Evolutionary conservation across 2,797 vertebrate species (phyloP), one percentile per base, ranked within the genome.

Genomic region (Chaetodon trifasciatus): DNA sequence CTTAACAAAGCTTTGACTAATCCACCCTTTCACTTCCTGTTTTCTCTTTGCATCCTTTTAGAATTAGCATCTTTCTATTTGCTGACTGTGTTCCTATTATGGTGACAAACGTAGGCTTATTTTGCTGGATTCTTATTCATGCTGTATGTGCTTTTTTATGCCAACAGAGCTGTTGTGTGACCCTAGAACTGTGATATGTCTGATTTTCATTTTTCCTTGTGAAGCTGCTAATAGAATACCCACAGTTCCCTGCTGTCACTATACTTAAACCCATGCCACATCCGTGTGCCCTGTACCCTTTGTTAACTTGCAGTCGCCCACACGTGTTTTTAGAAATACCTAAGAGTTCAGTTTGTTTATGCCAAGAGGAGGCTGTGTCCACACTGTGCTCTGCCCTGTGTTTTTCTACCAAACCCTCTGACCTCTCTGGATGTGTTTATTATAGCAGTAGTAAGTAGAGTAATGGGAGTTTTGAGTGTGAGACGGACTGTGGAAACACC

Each of bases 401-500:
- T 63, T 47, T 65, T 47, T 75, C 55, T 40, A 40, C 32, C 53
- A 46, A 88, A 84, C 80, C 68, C 52, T 52, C 46, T 82, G 82
- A 85, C 84, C 68, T 79, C 63, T 68, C 28, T 62, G 50, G 12
- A 7, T 60, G 49, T 84, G 76, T 89, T 89, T 89, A 67, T 86
- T 87, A 66, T 62, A 55, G 64, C 47, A 71, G 73, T 40, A 39
- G 76, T 81, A 78, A 61, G 74, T 42, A 11, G 53, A 77, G 53
- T 79, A 79, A 70, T 79, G 58, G 1, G 6, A 66, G 39, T 68
- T 76, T 61, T 77, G 47, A 74, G 63, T 53, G 66, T 7, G 56
- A 53, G 63, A 65, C 15, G 3, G 61, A 83, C 49, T 70, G 76
- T 88, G 89, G 90, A 91, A 92, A 93, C 92, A 93, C 88, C 89